Evolutionary conservation across 1,140 invertebrate species (phyloP).

Genomic region (Drosophila ironensis): DNA sequence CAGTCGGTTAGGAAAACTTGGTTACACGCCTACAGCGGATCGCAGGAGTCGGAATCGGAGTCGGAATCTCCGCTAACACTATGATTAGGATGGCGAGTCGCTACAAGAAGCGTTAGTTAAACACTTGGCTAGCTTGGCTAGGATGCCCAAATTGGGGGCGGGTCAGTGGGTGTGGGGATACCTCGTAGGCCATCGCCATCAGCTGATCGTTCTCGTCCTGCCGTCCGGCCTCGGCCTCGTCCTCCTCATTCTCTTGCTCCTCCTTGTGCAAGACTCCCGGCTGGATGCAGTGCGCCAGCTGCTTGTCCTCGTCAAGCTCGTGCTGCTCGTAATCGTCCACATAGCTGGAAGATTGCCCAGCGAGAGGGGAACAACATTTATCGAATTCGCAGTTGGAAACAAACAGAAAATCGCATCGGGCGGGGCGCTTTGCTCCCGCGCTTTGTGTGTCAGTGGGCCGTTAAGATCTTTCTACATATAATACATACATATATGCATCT

Average conservation of each 20-base stretch:
- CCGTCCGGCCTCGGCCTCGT: conserved; percentile 45
- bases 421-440: conserved; percentile 20
- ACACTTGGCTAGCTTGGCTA: conserved; percentile 23
- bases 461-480: conserved; percentile 35
- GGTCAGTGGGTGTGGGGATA: conserved; percentile 28
- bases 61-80: conserved; percentile 41
- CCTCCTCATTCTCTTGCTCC: conserved; percentile 64
- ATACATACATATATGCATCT: no score
- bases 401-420: conserved; percentile 42
- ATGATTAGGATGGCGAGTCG: conserved; percentile 32
- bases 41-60: conserved; percentile 24
- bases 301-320: conserved; percentile 68
- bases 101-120: conserved; percentile 58
- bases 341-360: conserved; percentile 68
- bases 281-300: conserved; percentile 75
- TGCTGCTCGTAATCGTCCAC: conserved; percentile 70
- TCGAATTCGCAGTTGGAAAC: conserved; percentile 54
- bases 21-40: conserved; percentile 36
- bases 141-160: conserved; percentile 10
- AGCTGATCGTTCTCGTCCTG: conserved; percentile 63
- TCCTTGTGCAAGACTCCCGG: conserved; percentile 73
- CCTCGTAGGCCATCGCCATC: conserved; percentile 72
- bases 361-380: conserved; percentile 15
- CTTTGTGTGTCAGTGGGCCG: conserved; percentile 64
- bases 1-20: conserved; percentile 54